Base-by-base conservation (phyloP, 1,140 invertebrate species). In the Pseudomyrmex flavicornis region DNA sequence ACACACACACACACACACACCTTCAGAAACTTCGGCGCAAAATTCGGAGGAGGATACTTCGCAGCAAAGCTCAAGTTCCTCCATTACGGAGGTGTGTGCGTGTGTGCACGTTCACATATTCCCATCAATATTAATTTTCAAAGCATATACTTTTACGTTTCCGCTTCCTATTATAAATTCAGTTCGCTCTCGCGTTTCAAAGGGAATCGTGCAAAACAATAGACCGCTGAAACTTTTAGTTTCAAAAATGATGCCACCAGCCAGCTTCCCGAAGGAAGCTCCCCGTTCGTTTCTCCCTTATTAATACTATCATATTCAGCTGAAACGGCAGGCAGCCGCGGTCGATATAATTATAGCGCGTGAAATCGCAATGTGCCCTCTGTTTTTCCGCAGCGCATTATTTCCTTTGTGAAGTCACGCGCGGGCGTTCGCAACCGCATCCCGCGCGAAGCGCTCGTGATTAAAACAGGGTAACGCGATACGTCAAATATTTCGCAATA, bases 401-500 rank as follows among this genome's bases (percentile, higher is more conserved):
- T 69, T 48, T 79, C 20, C 15, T 26, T 58, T 69, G 35, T 35
- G 35, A 35, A 35, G 35, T 35, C 5, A 35, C 35, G 35, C 35
- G 26, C 26, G 26, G 2, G 26, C 4, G 26, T 26, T 26, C 26
- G 3, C 26, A 44, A 54, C 4, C 48, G 54, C 35, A 22, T 26
- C 22, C 65, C 26, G 44, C 26, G 44, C 54, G 65, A 59, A 59
- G 70, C 44, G 50, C 35, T 4, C 13, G 52, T 59, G 76, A 79
- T 79, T 79, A 79, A 79, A 79, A 79, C 20, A 79, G 13, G 13
- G 75, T 79, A 79, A 79, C 75, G 10, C 65, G 35, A 61, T 61
- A 61, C 66, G 46, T 72, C 54, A 70, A 59, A 20, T 79, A 70
- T 80, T 80, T 72, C 54, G 59, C 76, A 62, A 80, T 66, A 80